Evolutionary conservation across 2,888 invertebrate species (phyloP).

Genomic region (Neoaliturus tenellus): DNA sequence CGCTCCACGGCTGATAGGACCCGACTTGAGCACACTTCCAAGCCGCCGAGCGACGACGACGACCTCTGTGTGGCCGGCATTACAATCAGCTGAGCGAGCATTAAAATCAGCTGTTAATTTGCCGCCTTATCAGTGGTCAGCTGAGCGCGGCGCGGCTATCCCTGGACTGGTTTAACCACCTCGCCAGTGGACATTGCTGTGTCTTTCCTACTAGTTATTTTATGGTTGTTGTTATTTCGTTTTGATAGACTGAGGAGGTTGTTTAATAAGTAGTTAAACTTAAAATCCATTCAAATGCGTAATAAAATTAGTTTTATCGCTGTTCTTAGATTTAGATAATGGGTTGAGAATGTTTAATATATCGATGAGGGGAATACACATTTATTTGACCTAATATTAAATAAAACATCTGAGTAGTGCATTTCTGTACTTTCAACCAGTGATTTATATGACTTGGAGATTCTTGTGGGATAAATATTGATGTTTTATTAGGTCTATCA

Average conservation of each 20-base stretch:
- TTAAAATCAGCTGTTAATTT: constrained; percentile 37
- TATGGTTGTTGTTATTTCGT: background rate
- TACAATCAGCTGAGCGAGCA: constrained; percentile 26
- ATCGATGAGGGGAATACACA: no score
- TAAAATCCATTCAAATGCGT: no score
- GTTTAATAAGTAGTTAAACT: no score
- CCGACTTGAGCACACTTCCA: background rate
- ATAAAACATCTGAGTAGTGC: no score
- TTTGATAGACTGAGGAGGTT: background rate
- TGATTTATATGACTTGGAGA: no score
- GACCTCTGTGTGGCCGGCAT: background rate
- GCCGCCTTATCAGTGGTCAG: constrained; percentile 19
- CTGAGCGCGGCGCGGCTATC: background rate
- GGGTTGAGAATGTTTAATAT: no score
- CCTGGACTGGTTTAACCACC: background rate
- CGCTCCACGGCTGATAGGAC: background rate
- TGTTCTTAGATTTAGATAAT: no score
- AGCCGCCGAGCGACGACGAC: background rate
- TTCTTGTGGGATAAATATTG: no score
- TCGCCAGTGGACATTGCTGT: background rate
- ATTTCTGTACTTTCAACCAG: no score
- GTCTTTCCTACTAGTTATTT: background rate
- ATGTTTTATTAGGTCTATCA: no score
- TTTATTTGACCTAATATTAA: no score
- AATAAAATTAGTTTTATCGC: no score